Base-by-base conservation (phyloP, 2,113 vertebrate genomes). In the Callionymus lyra region DNA sequence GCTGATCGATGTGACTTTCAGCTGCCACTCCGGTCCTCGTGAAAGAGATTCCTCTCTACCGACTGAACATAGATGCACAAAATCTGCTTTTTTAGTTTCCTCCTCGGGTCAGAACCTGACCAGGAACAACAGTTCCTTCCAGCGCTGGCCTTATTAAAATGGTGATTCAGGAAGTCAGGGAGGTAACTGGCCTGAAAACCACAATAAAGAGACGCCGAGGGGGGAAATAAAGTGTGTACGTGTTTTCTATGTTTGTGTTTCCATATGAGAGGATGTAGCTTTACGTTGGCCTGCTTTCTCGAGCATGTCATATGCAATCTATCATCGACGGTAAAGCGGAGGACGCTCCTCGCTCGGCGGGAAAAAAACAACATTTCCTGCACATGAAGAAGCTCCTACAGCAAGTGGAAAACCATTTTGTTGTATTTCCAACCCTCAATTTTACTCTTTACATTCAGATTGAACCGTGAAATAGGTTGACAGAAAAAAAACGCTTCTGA, bases 111-210 rank as follows among this genome's bases (percentile, higher is more conserved):
- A 62, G 51, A 47, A 50, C 21, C 15, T 45, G 48, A 58, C 11
- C 19, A 44, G 44, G 31, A 41, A 62, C 39, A 49, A 71, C 38
- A 47, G 63, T 43, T 4, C 6, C 44, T 31, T 46, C 48, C 50
- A 61, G 57, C 56, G 41, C 34, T 41, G 32, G 54, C 34, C 34
- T 70, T 55, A 63, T 68, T 70, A 69, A 51, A 79, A 64, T 50
- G 50, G 68, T 69, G 66, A 79, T 72, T 78, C 65, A 74, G 38
- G 57, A 13, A 40, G 62, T 43, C 59, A 70, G 59, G 21, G 58
- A 77, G 58, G 65, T 49, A 51, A 58, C 36, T 53, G 58, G 53
- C 69, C 65, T 40, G 12, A 50, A 67, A 64, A 66, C 53, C 4
- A 61, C 46, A 41, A 44, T 38, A 68, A 72, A 76, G 50, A 59